Evolutionary conservation across 2,888 invertebrate genomes (phyloP).

Genomic region (Busseola fusca): DNA sequence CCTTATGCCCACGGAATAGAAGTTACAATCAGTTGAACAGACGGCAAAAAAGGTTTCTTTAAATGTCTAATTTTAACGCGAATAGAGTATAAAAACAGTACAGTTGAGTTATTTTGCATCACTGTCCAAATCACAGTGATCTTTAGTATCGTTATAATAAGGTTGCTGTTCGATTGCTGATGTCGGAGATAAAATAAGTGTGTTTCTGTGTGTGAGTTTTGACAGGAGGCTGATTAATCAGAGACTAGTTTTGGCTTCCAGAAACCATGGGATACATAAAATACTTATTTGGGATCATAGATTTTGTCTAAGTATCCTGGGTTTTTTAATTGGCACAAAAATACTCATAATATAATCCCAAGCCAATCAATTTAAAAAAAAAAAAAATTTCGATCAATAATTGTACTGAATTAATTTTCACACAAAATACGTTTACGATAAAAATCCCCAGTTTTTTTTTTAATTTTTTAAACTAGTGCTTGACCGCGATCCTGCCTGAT

Average conservation of each 20-base stretch:
- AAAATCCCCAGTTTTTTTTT: background rate
- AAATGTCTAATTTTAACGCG: too few species aligned
- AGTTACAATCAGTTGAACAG: too few species aligned
- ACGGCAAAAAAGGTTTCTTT: too few species aligned
- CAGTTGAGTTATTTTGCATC: background rate
- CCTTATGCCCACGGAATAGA: too few species aligned
- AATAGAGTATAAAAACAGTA: background rate
- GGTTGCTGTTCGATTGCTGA: background rate
- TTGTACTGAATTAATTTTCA: background rate
- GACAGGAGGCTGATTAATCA: background rate
- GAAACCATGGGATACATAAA: background rate
- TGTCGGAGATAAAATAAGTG: background rate
- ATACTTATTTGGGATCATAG: slow-evolving; percentile 8
- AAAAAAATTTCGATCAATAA: background rate
- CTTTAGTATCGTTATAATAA: background rate
- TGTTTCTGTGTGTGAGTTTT: background rate
- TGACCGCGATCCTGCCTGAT: too few species aligned
- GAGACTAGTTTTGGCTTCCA: slow-evolving; percentile 10
- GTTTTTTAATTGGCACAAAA: slow-evolving; percentile 21
- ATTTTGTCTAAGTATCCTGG: background rate
- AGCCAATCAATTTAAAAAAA: background rate
- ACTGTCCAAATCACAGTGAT: background rate
- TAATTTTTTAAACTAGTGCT: too few species aligned
- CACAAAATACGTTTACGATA: background rate
- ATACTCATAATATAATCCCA: slow-evolving; percentile 16